These are phyloP conservation scores for Syndactyla subalaris DNA, from an alignment of 2,797 vertebrate species.

Conservation along the genomic window DNA sequence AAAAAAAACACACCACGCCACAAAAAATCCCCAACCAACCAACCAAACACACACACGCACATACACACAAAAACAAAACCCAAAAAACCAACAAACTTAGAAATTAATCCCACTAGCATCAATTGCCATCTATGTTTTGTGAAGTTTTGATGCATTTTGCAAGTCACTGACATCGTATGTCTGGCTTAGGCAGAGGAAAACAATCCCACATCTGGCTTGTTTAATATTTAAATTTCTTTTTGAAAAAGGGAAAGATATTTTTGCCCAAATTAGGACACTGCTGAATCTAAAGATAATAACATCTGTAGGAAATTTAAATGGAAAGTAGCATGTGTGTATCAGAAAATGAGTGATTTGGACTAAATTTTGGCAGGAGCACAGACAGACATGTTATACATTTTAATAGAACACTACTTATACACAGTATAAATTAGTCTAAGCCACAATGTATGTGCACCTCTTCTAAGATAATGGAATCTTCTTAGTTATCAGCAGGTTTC, in stretches of 20 bases:
- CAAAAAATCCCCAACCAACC: background rate
- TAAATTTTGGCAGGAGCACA: conserved; percentile 68
- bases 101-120: background rate
- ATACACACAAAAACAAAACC: too few species aligned
- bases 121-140: background rate
- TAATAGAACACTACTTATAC: conserved; percentile 55
- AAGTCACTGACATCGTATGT: background rate
- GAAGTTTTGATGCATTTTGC: background rate
- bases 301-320: conserved; percentile 69
- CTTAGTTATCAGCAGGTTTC: conserved; percentile 32
- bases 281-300: conserved; percentile 63
- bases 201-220: background rate
- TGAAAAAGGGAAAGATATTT: conserved; percentile 42
- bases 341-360: conserved; percentile 67
- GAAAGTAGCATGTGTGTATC: conserved; percentile 64
- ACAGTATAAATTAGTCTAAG: conserved; percentile 59
- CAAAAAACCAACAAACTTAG: background rate
- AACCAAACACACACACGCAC: background rate
- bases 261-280: conserved; percentile 64
- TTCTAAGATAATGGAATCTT: conserved; percentile 44
- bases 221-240: conserved; percentile 14
- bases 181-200: background rate
- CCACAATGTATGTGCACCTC: background rate
- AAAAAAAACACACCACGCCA: background rate
- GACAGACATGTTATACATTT: conserved; percentile 42